Base-by-base conservation (phyloP, 2,888 invertebrate species). In the Tetropium fuscum region DNA sequence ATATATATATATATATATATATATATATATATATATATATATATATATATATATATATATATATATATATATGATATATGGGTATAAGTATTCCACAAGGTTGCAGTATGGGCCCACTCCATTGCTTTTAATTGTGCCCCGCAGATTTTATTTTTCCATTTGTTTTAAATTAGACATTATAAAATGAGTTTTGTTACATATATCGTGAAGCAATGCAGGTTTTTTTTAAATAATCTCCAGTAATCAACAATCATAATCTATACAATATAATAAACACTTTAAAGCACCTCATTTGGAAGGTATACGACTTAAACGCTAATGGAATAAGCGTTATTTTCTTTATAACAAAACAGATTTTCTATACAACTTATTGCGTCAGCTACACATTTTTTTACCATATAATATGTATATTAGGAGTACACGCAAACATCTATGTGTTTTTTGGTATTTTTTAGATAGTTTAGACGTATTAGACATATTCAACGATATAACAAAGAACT, bases 291-390 rank as follows among this genome's bases (percentile, higher is more conserved):
- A 15, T 58, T 49, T 55, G 62, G 55, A 59, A 55, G 63, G 53
- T 65, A 16, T 54, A 34, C 16, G 20, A 44, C 7, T 20, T 56
- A 43, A 44, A 25, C 53, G 43, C 58, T 54, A 53, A 51, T 34
- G 19, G 13, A 54, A 53, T 32, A 58, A 61, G 60, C 56, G 22
- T 54, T 41, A 57, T 58, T 58, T 43, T 15, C 45, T 57, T 60
- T 58, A 53, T 38, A 18, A 45, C 43, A 64, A 62, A 66, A 62
- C 38, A 57, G 58, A 40, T 68, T 67, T 69, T 76, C 75, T 79
- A 80, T 81, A 82, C 79, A 80, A 76, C 76, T 81, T 82, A 82
- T 82, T 82, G 82, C 82, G 78, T 81, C 66, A 81, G 80, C 82
- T 82, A 82, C 82, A 82, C 82, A 81, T 81, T 78, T 66, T n/a